Percentiles rank a stretch among this genome's conserved stretches.
phyloP scores from a whole-genome alignment of 2,797 vertebrate species.

The Pantherophis vulpinus region DNA sequence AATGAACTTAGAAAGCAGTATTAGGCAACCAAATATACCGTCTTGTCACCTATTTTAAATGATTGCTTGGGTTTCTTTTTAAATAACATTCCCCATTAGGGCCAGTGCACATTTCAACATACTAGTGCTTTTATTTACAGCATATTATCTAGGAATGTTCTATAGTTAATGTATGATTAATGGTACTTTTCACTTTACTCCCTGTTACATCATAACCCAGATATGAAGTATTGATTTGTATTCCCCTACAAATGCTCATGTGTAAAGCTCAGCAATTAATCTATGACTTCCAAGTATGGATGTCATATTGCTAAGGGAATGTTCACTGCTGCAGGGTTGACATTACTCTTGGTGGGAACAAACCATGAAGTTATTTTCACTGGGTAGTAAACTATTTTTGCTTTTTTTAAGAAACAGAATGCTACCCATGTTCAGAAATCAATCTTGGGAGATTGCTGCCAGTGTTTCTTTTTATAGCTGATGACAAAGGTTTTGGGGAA shows the following conservation, averaged over 20 bases:
- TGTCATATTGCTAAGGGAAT: conserved; percentile 10
- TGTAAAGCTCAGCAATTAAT: conserved; percentile 33
- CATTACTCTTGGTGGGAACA: neutral
- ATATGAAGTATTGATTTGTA: conserved; percentile 19
- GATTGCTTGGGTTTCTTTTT: conserved; percentile 23
- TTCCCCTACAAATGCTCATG: conserved; percentile 26
- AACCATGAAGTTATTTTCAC: neutral
- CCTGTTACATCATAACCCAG: conserved; percentile 32
- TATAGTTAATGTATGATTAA: conserved; percentile 29
- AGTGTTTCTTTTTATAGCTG: neutral
- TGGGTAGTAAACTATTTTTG: neutral
- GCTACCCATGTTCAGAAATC: neutral
- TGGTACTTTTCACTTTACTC: conserved; percentile 6
- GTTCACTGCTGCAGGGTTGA: neutral
- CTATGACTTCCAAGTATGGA: conserved; percentile 22
- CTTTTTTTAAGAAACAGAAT: neutral
- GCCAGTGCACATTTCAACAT: conserved; percentile 22
- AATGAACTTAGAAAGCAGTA: conserved; percentile 36
- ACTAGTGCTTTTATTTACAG: conserved; percentile 8
- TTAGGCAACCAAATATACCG: conserved; percentile 30
- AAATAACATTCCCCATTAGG: conserved; percentile 14
- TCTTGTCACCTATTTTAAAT: conserved; percentile 22
- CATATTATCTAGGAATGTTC: conserved; percentile 18
- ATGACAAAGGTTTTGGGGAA: neutral
- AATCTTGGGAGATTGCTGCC: neutral